A percentile compares a stretch with the other conserved stretches of the same genome.
Evolutionary conservation across 2,113 vertebrate genomes (phyloP).

Genomic region (Nothoprocta pentlandii): DNA sequence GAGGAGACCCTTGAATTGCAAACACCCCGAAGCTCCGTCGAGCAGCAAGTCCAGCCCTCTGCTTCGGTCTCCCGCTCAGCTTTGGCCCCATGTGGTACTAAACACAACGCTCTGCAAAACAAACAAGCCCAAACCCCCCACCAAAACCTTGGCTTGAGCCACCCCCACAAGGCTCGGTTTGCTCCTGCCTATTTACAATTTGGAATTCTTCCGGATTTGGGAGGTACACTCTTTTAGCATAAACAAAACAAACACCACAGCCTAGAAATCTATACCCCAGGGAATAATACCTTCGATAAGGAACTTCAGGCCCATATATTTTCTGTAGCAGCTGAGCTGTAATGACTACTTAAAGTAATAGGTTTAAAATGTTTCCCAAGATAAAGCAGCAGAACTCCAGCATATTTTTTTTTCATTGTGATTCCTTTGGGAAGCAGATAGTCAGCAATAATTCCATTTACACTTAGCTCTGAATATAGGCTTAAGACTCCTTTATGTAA

Average conservation of each 20-base stretch:
- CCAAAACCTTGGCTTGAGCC: neutral
- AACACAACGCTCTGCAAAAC: neutral
- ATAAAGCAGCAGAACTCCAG: constrained; percentile 40
- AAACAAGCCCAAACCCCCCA: neutral
- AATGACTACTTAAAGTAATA: constrained; percentile 67
- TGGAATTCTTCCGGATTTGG: neutral
- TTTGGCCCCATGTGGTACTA: neutral
- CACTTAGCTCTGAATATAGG: neutral
- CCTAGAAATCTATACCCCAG: constrained; percentile 31
- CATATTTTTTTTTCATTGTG: neutral
- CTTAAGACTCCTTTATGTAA: neutral
- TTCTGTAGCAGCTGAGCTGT: constrained; percentile 51
- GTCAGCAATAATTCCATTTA: constrained; percentile 38
- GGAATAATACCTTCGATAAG: constrained; percentile 31
- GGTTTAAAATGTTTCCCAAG: constrained; percentile 62
- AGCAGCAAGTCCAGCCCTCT: neutral
- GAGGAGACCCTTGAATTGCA: neutral
- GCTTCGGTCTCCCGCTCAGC: neutral
- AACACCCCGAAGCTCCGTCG: neutral
- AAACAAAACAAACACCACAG: constrained; percentile 24
- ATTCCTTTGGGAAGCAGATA: constrained; percentile 28
- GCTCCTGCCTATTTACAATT: constrained; percentile 39
- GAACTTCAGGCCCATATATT: constrained; percentile 42
- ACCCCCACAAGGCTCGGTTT: constrained; percentile 21
- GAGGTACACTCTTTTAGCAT: constrained; percentile 23